Conservation (phyloP, 2,797 vertebrate species). For the Sphenopsis melanotis region DNA sequence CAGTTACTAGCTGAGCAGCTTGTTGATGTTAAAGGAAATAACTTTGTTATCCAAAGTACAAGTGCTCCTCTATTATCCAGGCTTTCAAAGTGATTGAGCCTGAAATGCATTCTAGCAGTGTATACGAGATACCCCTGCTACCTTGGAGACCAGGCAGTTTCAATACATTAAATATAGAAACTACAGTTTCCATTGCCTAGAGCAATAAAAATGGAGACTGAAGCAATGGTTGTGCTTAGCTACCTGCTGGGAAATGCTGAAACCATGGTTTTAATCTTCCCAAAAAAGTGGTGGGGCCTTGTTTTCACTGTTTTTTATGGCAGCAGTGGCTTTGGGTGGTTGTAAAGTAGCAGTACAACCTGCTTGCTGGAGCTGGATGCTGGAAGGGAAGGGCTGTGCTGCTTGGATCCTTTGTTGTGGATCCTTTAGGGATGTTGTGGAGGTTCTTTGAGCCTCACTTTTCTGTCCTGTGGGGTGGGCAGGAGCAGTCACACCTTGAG, state of each 20-base stretch:
- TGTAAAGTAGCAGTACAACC: neutral
- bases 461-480: neutral
- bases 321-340: neutral
- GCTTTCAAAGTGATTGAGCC: conserved; percentile 70
- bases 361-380: neutral
- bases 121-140: conserved; percentile 38
- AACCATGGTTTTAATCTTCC: neutral
- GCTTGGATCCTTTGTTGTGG: neutral
- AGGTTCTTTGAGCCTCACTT: neutral
- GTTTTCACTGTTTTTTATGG: neutral
- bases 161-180: conserved; percentile 50
- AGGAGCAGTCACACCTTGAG: neutral
- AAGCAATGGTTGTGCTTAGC: neutral
- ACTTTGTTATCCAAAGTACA: conserved; percentile 64
- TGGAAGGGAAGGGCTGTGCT: neutral
- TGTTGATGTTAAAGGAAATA: conserved; percentile 64
- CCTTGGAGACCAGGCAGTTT: conserved; percentile 63
- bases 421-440: neutral
- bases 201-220: conserved; percentile 50
- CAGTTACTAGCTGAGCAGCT: conserved; percentile 65
- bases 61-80: conserved; percentile 59
- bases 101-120: conserved; percentile 51
- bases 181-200: conserved; percentile 42
- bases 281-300: neutral
- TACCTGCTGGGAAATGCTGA: neutral